Conservation (phyloP, 2,888 invertebrate genomes). For the Drosophila multiciliata region DNA sequence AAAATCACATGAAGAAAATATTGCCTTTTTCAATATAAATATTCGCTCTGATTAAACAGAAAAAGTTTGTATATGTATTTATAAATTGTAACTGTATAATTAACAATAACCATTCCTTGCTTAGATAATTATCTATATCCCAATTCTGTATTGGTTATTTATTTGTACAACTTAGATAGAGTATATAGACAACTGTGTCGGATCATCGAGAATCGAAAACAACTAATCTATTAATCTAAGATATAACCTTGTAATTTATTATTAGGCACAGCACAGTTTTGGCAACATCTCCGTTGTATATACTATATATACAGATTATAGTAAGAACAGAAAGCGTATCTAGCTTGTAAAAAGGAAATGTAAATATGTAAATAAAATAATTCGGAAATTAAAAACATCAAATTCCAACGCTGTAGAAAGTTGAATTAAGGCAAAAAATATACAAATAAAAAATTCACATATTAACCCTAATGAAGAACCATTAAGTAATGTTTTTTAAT, state of each 20-base stretch:
- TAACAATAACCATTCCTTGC: neutral
- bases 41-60: neutral
- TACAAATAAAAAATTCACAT: neutral
- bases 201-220: neutral
- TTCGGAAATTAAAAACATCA: conserved; percentile 7
- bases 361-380: conserved; percentile 1
- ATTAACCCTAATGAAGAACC: conserved; percentile 9
- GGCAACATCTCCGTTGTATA: neutral
- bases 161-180: neutral
- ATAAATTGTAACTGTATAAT: neutral
- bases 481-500: conserved; percentile 10
- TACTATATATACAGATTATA: neutral
- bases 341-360: neutral
- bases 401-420: conserved; percentile 13
- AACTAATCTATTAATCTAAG: neutral
- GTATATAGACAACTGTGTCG: neutral
- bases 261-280: neutral
- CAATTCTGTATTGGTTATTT: neutral
- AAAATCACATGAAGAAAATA: neutral
- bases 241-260: neutral
- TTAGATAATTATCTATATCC: neutral
- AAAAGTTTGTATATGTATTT: neutral
- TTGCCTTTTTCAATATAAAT: neutral
- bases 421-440: neutral
- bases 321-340: neutral